Base-by-base conservation (phyloP, 2,797 vertebrate species). In the Enteromius anoplus region DNA sequence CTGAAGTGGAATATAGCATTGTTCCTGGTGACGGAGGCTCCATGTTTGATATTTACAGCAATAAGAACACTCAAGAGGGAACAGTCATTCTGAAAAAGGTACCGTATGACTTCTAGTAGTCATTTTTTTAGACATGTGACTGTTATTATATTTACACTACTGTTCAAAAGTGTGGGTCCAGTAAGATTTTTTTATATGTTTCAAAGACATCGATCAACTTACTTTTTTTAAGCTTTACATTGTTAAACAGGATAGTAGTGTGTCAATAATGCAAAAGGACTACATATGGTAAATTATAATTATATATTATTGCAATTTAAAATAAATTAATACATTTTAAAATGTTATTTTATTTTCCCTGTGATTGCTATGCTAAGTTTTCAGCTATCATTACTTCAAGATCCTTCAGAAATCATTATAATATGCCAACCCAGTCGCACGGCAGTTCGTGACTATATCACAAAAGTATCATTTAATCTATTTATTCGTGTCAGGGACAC, bases 1-100 rank as follows among this genome's bases (percentile, higher is more conserved):
- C 97, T 6, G 93, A 95, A 91, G 97, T 99, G 86, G 96, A 96
- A 58, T 99, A 97, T 80, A 93, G 90, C 82, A 96, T 98, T 60
- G 94, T 97, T 84, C 96, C 97, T 73, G 97, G 96, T 88, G 97
- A 98, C 29, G 96, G 96, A n/a, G 95, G 95, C 70, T 94, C 94
- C 85, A 89, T 96, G 85, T 99, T 99, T 92, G 96, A 97, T 79
- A 95, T 99, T 26, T 78, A 93, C 71, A 96, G 95, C 77, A 93
- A 96, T 80, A 90, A 93, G 51, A 89, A 94, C 6, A 96, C 94
- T 45, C 97, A 97, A 88, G 97, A 99, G 90, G 97, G 97, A 78
- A 87, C 97, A 5, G 89, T 99, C 26, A 92, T 95, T 70, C 89
- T 99, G 45, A 97, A 95, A 93, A 97, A 97, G 96, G 97, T 98